Conservation (phyloP, 2,888 invertebrate genomes). For the Pterobdella sp. region DNA sequence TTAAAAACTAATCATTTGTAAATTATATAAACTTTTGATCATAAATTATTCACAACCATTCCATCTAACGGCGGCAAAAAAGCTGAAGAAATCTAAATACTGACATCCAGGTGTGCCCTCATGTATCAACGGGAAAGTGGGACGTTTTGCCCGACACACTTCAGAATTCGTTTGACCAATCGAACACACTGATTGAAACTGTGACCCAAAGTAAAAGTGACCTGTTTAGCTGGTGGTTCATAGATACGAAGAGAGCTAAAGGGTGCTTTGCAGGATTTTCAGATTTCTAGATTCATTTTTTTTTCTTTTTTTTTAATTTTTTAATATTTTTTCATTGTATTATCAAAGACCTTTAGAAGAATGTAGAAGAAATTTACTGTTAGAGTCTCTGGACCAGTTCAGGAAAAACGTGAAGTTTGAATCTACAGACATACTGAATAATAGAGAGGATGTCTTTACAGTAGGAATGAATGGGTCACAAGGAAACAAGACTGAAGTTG, state of each 20-base stretch:
- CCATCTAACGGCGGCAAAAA: too few species aligned
- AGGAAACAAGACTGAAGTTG: too few species aligned
- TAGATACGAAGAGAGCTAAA: not conserved
- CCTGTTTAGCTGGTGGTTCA: constrained; percentile 15
- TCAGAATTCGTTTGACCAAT: constrained; percentile 16
- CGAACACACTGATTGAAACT: not conserved
- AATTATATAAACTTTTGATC: not conserved
- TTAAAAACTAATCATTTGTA: not conserved
- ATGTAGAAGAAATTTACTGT: not conserved
- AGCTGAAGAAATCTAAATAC: too few species aligned
- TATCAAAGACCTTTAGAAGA: not conserved
- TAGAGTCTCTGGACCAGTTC: not conserved
- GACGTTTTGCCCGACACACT: constrained; percentile 18
- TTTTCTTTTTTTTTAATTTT: not conserved
- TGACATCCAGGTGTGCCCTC: constrained; percentile 17
- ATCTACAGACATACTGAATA: not conserved
- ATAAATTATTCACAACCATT: too few species aligned
- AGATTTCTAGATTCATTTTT: not conserved
- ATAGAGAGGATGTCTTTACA: too few species aligned
- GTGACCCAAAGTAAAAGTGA: too few species aligned
- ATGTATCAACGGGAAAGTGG: not conserved
- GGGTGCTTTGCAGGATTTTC: not conserved
- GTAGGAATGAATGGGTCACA: too few species aligned
- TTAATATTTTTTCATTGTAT: not conserved
- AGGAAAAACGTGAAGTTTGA: not conserved